These are phyloP conservation scores for Gyps fulvus DNA, from an alignment of 2,113 vertebrate species.

Conservation along the genomic window DNA sequence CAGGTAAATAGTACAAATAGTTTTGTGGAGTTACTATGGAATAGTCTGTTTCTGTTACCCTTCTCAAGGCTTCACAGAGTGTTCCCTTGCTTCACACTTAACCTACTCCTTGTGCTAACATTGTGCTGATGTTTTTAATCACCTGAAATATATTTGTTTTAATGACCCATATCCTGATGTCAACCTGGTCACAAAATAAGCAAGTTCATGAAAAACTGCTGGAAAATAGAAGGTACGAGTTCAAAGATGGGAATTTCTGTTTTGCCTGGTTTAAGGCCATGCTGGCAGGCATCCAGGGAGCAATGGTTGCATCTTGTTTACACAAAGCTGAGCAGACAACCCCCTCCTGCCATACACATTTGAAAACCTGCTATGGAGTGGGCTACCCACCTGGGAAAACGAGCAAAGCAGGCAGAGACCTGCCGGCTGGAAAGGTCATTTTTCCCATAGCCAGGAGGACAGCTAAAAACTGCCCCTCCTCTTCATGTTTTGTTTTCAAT, in stretches of 20 bases:
- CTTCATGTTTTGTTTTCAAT: neutral
- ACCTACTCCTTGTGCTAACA: neutral
- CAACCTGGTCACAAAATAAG: neutral
- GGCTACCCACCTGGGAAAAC: neutral
- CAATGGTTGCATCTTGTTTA: neutral
- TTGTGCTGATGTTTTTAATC: neutral
- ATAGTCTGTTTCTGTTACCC: neutral
- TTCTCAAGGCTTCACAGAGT: neutral
- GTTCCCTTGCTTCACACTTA: neutral
- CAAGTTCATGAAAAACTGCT: neutral
- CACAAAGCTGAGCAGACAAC: neutral
- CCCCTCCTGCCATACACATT: neutral
- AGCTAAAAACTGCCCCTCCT: neutral
- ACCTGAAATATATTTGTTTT: neutral
- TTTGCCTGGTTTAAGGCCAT: neutral
- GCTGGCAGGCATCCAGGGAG: neutral
- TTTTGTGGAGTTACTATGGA: neutral
- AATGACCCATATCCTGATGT: neutral
- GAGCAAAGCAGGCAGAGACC: neutral
- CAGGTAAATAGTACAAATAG: neutral
- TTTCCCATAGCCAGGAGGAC: neutral
- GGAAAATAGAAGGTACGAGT: neutral
- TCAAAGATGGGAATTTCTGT: neutral
- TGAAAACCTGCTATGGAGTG: neutral
- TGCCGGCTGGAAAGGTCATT: neutral